Evolutionary conservation across 2,888 invertebrate genomes (phyloP).

Genomic region (Matsumyia berberina): DNA sequence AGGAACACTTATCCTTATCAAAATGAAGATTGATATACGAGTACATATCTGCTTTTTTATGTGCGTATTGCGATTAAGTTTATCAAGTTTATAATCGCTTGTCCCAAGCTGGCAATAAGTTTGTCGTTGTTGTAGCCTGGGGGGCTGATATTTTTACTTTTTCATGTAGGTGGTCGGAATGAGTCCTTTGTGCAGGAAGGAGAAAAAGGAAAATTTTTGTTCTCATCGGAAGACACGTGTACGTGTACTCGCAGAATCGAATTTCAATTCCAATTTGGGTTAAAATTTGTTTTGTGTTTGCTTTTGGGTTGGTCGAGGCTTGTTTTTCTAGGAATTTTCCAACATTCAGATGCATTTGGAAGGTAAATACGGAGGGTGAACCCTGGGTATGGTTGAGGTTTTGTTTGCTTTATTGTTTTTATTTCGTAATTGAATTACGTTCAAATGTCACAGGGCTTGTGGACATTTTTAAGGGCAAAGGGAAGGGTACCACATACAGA

Average conservation of each 20-base stretch:
- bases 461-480: too few species aligned
- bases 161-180: not conserved
- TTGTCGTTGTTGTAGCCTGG: not conserved
- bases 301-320: not conserved
- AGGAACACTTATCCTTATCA: constrained; percentile 34
- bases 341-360: not conserved
- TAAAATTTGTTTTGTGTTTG: constrained; percentile 19
- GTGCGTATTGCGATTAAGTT: constrained; percentile 55
- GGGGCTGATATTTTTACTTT: constrained; percentile 2
- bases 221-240: constrained; percentile 29
- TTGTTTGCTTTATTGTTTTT: not conserved
- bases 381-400: not conserved
- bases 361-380: not conserved
- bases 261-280: constrained; percentile 45
- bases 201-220: constrained; percentile 6
- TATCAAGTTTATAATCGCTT: constrained; percentile 65
- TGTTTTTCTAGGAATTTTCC: constrained; percentile 13
- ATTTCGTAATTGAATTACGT: not conserved
- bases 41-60: constrained; percentile 19
- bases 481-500: too few species aligned
- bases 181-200: not conserved
- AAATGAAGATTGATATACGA: constrained; percentile 48
- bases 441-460: too few species aligned
- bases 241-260: constrained; percentile 23
- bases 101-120: constrained; percentile 62